Conservation (phyloP, 1,140 invertebrate species). For the Trichonephila inaurata region DNA sequence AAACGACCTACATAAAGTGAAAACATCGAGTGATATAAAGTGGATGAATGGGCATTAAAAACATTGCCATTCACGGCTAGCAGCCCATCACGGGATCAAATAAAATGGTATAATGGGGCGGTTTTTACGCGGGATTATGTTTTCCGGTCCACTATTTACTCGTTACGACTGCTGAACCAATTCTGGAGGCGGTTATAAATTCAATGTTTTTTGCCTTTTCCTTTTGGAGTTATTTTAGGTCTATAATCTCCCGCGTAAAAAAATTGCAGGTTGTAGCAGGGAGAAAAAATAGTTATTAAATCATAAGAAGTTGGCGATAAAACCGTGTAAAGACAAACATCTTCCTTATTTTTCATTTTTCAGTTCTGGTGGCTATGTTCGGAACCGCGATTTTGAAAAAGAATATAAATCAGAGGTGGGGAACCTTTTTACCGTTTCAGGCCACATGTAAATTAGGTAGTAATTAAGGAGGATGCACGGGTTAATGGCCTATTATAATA, state of each 20-base stretch:
- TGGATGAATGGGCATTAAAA: constrained; percentile 7
- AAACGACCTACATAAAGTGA: constrained; percentile 19
- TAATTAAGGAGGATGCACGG: too few relatives aligned
- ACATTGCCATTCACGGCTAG: not conserved
- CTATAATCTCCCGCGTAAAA: not conserved
- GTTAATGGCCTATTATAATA: too few relatives aligned
- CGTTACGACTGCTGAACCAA: constrained; percentile 18
- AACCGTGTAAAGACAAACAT: not conserved
- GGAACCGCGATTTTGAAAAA: too few relatives aligned
- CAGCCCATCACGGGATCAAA: constrained; percentile 16
- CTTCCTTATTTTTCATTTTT: too few relatives aligned
- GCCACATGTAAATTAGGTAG: too few relatives aligned
- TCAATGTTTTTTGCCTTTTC: not conserved
- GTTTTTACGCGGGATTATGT: not conserved
- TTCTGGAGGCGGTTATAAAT: not conserved
- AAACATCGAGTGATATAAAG: constrained; percentile 3
- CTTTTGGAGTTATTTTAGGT: too few relatives aligned
- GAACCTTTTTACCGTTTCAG: too few relatives aligned
- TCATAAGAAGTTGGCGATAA: not conserved
- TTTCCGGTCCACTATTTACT: constrained; percentile 43
- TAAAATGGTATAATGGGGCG: constrained; percentile 5
- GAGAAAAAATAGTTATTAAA: not conserved
- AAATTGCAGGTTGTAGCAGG: not conserved
- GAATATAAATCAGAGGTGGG: too few relatives aligned
- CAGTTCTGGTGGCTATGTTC: too few relatives aligned